Conservation (phyloP, 2,888 invertebrate species). For the Plutella xylostella region DNA sequence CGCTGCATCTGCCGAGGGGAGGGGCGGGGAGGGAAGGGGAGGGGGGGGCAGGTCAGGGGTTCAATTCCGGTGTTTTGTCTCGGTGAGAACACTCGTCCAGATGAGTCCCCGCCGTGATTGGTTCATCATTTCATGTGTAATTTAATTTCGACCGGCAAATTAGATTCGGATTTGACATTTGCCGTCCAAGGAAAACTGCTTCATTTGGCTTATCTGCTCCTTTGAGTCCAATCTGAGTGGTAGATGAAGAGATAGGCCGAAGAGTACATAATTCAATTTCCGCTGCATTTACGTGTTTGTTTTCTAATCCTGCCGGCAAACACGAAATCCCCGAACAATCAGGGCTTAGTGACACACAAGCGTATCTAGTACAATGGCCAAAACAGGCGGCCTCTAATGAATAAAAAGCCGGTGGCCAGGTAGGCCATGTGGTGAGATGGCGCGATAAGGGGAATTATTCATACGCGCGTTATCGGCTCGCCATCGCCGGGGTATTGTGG, state of each 20-base stretch:
- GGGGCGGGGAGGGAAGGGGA: slow-evolving; percentile 25
- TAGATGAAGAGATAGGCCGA: slow-evolving; percentile 27
- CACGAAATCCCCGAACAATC: slow-evolving; percentile 55
- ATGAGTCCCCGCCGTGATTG: slow-evolving; percentile 33
- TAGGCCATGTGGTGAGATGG: slow-evolving; percentile 69
- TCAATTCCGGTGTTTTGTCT: slow-evolving; percentile 55
- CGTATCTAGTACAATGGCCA: slow-evolving; percentile 59
- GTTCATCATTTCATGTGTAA: slow-evolving; percentile 47
- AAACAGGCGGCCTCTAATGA: slow-evolving; percentile 61
- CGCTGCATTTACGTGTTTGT: slow-evolving; percentile 35
- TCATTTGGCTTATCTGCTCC: neutral
- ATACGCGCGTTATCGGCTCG: slow-evolving; percentile 64
- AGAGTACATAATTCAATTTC: slow-evolving; percentile 37
- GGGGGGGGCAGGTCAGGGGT: slow-evolving; percentile 32
- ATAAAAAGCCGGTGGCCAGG: slow-evolving; percentile 61
- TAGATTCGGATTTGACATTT: neutral
- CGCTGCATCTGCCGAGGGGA: slow-evolving; percentile 53
- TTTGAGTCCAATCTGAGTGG: slow-evolving; percentile 11
- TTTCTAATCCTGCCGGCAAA: slow-evolving; percentile 47
- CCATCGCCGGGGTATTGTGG: slow-evolving; percentile 64
- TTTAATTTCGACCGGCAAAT: neutral
- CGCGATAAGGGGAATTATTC: slow-evolving; percentile 68
- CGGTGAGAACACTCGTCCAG: slow-evolving; percentile 37
- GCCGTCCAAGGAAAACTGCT: neutral
- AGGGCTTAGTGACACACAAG: slow-evolving; percentile 51